These are phyloP conservation scores for Gymnorhina tibicen DNA, from an alignment of 2,113 vertebrate species.

Conservation along the genomic window DNA sequence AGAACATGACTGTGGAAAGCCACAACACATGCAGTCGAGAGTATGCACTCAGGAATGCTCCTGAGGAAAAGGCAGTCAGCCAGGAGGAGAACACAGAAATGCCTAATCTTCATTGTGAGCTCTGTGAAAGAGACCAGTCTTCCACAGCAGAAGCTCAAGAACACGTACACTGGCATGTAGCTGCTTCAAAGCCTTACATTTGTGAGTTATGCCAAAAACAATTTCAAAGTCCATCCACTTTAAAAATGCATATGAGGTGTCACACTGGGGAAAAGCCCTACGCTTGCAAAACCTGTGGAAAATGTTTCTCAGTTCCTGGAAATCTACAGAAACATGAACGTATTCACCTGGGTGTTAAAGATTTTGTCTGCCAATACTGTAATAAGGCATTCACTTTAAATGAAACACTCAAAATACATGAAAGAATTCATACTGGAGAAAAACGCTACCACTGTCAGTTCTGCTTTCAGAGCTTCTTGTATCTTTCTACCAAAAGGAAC, in stretches of 20 bases:
- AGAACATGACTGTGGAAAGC: neutral
- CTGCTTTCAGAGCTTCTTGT: conserved; percentile 94
- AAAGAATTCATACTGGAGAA: conserved; percentile 86
- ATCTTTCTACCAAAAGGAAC: conserved; percentile 94
- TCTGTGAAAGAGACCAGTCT: conserved; percentile 69
- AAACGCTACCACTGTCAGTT: conserved; percentile 94
- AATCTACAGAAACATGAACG: conserved; percentile 77
- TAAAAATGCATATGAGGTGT: conserved; percentile 88
- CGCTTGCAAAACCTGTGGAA: conserved; percentile 89
- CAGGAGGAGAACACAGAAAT: conserved; percentile 67
- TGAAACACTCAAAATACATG: conserved; percentile 84
- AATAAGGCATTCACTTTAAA: conserved; percentile 85
- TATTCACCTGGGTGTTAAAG: conserved; percentile 78
- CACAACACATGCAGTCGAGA: conserved; percentile 36
- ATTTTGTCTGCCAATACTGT: conserved; percentile 90
- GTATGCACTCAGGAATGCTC: conserved; percentile 42
- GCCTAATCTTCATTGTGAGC: conserved; percentile 71
- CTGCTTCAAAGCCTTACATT: conserved; percentile 75
- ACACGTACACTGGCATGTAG: conserved; percentile 72
- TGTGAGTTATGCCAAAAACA: conserved; percentile 90
- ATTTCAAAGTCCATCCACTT: conserved; percentile 87
- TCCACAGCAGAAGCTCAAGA: conserved; percentile 64
- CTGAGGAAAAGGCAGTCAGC: conserved; percentile 53
- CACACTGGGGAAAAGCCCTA: conserved; percentile 85
- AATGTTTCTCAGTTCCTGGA: conserved; percentile 86